Evolutionary conservation across 2,888 invertebrate genomes (phyloP), one percentile per base, ranked within the genome.

Genomic region (Agrypnus murinus): DNA sequence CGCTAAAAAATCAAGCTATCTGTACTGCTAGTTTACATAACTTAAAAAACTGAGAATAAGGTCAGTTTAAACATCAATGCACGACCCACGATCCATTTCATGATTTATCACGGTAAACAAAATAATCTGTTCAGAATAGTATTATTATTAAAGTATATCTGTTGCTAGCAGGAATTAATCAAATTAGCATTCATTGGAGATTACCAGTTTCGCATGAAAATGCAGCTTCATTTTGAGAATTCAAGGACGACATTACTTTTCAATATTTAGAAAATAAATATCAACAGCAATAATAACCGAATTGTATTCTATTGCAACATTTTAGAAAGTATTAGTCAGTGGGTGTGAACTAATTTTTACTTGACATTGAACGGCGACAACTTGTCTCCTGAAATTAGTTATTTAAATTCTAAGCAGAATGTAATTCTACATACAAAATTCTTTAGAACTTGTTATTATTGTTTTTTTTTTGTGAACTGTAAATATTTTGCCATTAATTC

Each of bases 21-120:
- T 12, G 38, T n/a, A 40, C 4, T 12, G 12, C n/a, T 15, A 15
- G 15, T 43, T 15, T 43, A 15, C n/a, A 12, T 40, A 40, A 14
- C 3, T 43, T n/a, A n/a, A 15, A 43, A 43, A 6, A 43, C 15
- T 14, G 43, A 43, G 12, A 43, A 43, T 43, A 43, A 43, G 38
- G 12, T 40, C 43, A 43, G 14, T 43, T 43, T 12, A 15, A 3
- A 43, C 43, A 15, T 43, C 43, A 14, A 43, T 43, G 14, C 8
- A 8, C 43, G 43, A 43, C 43, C 43, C 43, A 43, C 43, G 43
- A 43, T 15, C 6, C 43, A 43, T 43, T 43, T 40, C 38, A 40
- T 43, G 43, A 43, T 43, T 43, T 43, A 43, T 43, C 15, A 43
- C 43, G 9, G 15, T 8, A 43, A 43, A 43, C 15, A 43, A 43